Conservation (phyloP, 2,888 invertebrate genomes). For the Mayetiola destructor region DNA sequence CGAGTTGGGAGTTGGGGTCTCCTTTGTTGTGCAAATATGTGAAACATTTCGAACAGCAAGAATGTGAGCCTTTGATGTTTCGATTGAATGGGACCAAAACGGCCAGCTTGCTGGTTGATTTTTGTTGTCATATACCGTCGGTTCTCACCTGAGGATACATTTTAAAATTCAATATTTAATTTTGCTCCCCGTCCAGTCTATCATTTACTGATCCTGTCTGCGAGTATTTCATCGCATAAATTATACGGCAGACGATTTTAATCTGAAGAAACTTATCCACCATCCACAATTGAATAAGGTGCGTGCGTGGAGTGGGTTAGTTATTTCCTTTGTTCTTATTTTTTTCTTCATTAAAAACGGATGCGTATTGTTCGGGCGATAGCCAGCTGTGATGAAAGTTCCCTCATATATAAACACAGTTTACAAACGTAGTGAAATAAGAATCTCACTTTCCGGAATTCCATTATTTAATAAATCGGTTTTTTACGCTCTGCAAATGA, state of each 20-base stretch:
- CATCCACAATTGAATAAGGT: neutral
- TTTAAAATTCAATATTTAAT: slow-evolving; percentile 5
- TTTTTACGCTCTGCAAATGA: too few relatives aligned
- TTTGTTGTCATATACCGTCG: neutral
- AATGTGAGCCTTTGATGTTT: slow-evolving; percentile 10
- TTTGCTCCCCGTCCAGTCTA: too few relatives aligned
- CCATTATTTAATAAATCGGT: too few relatives aligned
- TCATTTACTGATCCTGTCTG: neutral
- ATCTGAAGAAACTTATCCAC: neutral
- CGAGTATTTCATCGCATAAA: neutral
- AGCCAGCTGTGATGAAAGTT: too few relatives aligned
- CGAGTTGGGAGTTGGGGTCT: too few relatives aligned
- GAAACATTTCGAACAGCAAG: neutral
- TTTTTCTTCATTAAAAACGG: too few relatives aligned
- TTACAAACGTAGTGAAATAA: too few relatives aligned
- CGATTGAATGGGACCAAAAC: slow-evolving; percentile 1
- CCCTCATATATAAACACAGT: too few relatives aligned
- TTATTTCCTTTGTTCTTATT: neutral
- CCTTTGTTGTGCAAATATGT: slow-evolving; percentile 1
- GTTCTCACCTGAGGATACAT: slow-evolving; percentile 6
- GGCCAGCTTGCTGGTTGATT: neutral
- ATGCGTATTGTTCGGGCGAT: too few relatives aligned
- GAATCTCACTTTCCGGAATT: too few relatives aligned
- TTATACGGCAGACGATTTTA: slow-evolving; percentile 8
- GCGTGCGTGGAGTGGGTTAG: too few relatives aligned